These are phyloP conservation scores for Odontophorus gujanensis DNA, from an alignment of 2,113 vertebrate genomes.

Conservation along the genomic window DNA sequence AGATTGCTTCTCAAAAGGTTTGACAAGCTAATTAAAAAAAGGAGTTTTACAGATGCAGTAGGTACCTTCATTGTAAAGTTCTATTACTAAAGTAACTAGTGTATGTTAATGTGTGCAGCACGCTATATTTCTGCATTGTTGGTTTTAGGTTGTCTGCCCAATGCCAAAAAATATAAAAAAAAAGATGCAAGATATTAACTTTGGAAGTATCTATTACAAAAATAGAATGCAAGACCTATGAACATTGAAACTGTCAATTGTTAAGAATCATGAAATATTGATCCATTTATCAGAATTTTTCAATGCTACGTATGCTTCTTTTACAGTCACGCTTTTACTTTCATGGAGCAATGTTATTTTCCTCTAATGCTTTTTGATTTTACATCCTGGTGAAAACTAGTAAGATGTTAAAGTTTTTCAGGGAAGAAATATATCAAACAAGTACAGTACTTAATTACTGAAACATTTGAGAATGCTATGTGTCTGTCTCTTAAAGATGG, in stretches of 20 bases:
- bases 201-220: conserved; percentile 27
- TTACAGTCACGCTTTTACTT: conserved; percentile 36
- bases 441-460: conserved; percentile 13
- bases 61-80: conserved; percentile 27
- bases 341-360: conserved; percentile 29
- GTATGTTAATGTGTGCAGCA: conserved; percentile 33
- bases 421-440: conserved; percentile 20
- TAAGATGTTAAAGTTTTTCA: conserved; percentile 46
- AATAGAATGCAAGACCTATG: conserved; percentile 25
- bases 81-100: conserved; percentile 30
- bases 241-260: conserved; percentile 7
- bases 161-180: not conserved
- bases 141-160: conserved; percentile 61
- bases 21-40: conserved; percentile 62
- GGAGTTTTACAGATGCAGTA: conserved; percentile 53
- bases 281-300: conserved; percentile 39
- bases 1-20: conserved; percentile 72
- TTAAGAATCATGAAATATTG: not conserved
- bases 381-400: conserved; percentile 29
- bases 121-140: conserved; percentile 57
- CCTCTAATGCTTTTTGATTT: conserved; percentile 50
- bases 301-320: not conserved
- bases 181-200: not conserved
- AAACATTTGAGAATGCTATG: not conserved
- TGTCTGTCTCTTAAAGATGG: not conserved